A percentile compares a stretch with the other conserved stretches of the same genome.
Conservation (phyloP, 1,140 invertebrate species). For the Liolophura sinensis region DNA sequence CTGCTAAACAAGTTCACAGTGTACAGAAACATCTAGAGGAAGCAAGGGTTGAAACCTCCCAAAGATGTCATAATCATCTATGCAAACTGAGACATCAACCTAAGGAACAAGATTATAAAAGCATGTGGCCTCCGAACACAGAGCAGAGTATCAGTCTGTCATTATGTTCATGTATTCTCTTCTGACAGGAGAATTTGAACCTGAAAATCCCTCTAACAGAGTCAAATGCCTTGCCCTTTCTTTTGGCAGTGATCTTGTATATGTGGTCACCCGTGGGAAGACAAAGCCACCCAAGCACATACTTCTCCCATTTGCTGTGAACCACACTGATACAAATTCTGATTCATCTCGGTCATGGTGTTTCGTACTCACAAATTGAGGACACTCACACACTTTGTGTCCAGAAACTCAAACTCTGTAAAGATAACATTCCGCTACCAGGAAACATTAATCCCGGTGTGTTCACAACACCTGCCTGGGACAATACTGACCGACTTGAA, state of each 20-base stretch:
- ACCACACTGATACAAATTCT: constrained; percentile 15
- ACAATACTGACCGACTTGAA: constrained; percentile 37
- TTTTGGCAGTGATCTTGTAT: no score
- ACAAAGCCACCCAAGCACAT: constrained; percentile 10
- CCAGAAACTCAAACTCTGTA: no score
- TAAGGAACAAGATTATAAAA: constrained; percentile 10
- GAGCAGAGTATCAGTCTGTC: no score
- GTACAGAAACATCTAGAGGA: neutral
- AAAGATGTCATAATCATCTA: constrained; percentile 1
- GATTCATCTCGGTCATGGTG: constrained; percentile 16
- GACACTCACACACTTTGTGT: no score
- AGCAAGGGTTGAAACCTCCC: no score
- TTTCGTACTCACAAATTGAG: constrained; percentile 13
- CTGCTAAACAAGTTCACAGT: neutral
- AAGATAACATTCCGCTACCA: no score
- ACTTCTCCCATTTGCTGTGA: constrained; percentile 7
- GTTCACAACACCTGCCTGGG: constrained; percentile 26
- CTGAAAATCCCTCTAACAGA: no score
- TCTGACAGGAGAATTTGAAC: neutral
- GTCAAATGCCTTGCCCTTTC: no score
- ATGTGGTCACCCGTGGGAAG: constrained; percentile 9
- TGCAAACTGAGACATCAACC: constrained; percentile 4
- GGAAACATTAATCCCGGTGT: constrained; percentile 22
- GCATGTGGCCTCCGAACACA: no score
- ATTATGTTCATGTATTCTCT: no score